Conservation (phyloP, 2,888 invertebrate species). For the Epirrhoe tristata region DNA sequence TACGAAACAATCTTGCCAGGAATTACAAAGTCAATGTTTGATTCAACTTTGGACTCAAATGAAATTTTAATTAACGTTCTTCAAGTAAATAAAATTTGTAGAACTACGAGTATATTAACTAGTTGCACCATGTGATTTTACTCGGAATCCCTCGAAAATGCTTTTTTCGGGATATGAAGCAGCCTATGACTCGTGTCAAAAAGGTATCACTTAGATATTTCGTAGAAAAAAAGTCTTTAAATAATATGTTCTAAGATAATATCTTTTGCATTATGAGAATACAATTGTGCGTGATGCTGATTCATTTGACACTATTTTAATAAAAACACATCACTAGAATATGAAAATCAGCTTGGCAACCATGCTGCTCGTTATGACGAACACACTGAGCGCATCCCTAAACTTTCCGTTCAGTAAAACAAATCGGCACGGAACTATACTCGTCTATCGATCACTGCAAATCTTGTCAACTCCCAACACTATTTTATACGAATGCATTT, state of each 20-base stretch:
- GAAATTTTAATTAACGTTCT: background rate
- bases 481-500: background rate
- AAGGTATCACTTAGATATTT: no score
- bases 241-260: no score
- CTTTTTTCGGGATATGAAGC: no score
- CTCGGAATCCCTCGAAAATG: no score
- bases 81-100: background rate
- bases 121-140: no score
- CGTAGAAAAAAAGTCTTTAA: no score
- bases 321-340: no score
- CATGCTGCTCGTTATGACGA: background rate
- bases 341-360: no score
- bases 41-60: conserved; percentile 9
- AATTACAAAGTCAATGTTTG: conserved; percentile 20
- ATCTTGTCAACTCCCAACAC: background rate
- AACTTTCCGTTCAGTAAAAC: background rate
- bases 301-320: no score
- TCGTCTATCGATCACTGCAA: background rate
- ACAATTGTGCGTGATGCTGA: no score
- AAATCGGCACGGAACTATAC: background rate
- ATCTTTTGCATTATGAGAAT: no score
- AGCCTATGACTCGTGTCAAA: no score
- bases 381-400: background rate
- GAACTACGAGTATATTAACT: background rate
- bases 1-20: conserved; percentile 14